phyloP scores from a whole-genome alignment of 2,797 vertebrate species.

The Choloepus didactylus region DNA sequence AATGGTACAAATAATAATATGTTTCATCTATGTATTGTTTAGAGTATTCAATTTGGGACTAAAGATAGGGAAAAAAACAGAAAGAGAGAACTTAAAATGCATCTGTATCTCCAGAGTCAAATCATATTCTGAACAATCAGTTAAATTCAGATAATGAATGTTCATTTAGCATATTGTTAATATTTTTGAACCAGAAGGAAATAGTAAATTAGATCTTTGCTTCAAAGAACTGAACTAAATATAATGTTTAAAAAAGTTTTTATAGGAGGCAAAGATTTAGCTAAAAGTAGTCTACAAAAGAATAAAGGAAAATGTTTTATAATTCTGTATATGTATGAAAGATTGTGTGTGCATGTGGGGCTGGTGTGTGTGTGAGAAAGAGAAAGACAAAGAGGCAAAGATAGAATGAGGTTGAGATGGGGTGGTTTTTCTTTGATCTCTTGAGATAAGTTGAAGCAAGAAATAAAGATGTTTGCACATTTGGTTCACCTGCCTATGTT shows the following conservation, averaged over 20 bases:
- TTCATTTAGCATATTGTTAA: background rate
- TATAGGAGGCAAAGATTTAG: background rate
- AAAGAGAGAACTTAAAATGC: background rate
- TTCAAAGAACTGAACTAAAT: background rate
- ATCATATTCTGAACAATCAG: background rate
- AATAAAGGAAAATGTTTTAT: background rate
- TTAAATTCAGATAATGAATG: background rate
- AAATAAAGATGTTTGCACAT: background rate
- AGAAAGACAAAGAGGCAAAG: too few relatives aligned
- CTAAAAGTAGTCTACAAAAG: background rate
- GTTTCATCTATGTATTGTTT: background rate
- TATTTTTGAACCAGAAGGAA: background rate
- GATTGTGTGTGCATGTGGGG: background rate
- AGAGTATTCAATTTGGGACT: conserved; percentile 46
- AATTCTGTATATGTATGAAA: background rate
- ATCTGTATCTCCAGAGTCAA: background rate
- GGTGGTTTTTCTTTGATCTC: background rate
- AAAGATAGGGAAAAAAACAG: background rate
- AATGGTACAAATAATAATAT: background rate
- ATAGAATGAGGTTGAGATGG: background rate
- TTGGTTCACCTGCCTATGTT: background rate
- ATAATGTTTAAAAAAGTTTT: background rate
- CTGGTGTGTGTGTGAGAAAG: background rate
- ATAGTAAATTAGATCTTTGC: background rate
- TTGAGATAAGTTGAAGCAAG: background rate